These are phyloP conservation scores for Rhamnusium bicolor DNA, from an alignment of 2,888 invertebrate species.

Conservation along the genomic window DNA sequence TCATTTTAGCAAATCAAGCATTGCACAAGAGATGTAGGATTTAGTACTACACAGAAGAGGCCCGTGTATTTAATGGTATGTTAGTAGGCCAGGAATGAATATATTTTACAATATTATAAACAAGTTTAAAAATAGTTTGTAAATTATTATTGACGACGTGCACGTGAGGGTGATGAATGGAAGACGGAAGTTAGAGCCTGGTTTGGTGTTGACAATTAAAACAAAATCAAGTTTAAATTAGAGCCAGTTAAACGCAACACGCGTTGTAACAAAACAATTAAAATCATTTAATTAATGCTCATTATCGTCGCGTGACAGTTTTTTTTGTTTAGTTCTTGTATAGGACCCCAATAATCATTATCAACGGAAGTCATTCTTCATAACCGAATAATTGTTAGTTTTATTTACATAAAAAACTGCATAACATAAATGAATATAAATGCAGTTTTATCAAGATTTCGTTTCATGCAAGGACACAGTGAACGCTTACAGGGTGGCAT, in stretches of 20 bases:
- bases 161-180: slow-evolving; percentile 41
- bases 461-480: slow-evolving; percentile 60
- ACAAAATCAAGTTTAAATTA: slow-evolving; percentile 59
- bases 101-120: slow-evolving; percentile 32
- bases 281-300: slow-evolving; percentile 56
- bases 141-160: slow-evolving; percentile 21
- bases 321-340: slow-evolving; percentile 43
- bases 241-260: slow-evolving; percentile 48
- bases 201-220: slow-evolving; percentile 56
- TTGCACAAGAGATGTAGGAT: background rate
- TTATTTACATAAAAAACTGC: slow-evolving; percentile 61
- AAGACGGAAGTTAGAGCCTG: slow-evolving; percentile 46
- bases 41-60: background rate
- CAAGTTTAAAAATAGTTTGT: slow-evolving; percentile 28
- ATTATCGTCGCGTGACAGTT: slow-evolving; percentile 57
- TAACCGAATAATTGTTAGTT: slow-evolving; percentile 62
- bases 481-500: slow-evolving; percentile 57
- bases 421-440: slow-evolving; percentile 57
- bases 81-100: slow-evolving; percentile 29
- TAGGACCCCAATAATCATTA: slow-evolving; percentile 56
- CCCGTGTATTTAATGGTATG: slow-evolving; percentile 11
- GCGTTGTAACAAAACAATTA: slow-evolving; percentile 58
- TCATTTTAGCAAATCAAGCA: background rate
- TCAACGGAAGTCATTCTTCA: slow-evolving; percentile 61
- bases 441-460: slow-evolving; percentile 60